phyloP scores from a whole-genome alignment of 1,140 invertebrate genomes.

The Onthophagus taurus region DNA sequence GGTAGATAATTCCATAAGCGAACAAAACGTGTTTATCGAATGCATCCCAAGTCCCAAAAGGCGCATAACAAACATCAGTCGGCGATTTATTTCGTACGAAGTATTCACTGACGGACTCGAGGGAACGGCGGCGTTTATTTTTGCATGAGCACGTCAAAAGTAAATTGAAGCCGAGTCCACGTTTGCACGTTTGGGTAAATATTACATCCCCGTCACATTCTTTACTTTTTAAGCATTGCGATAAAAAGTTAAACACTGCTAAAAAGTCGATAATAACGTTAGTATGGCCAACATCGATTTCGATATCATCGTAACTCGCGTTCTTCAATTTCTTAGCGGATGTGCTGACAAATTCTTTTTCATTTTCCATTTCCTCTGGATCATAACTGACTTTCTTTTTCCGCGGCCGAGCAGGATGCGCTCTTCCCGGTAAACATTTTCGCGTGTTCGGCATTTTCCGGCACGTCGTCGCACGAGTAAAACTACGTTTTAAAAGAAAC shows the following conservation, averaged over 20 bases:
- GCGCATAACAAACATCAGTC: neutral
- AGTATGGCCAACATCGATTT: neutral
- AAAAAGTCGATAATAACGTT: neutral
- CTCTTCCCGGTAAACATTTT: too few species aligned
- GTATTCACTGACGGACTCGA: neutral
- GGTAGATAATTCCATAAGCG: too few species aligned
- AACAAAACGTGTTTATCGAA: neutral
- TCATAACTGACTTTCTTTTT: too few species aligned
- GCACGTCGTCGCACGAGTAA: too few species aligned
- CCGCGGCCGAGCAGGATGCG: too few species aligned
- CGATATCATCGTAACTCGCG: neutral
- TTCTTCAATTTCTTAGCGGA: neutral
- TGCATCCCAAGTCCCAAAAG: neutral
- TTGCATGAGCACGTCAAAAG: too few species aligned
- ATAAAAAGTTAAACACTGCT: neutral
- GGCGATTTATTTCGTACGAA: neutral
- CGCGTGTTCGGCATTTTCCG: too few species aligned
- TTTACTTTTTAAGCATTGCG: neutral
- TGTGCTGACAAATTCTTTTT: constrained; percentile 1
- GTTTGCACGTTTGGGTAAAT: neutral
- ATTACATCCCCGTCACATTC: neutral
- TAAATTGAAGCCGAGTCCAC: neutral
- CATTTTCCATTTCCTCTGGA: too few species aligned
- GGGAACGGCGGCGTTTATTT: too few species aligned
- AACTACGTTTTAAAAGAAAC: too few species aligned